Evolutionary conservation across 2,888 invertebrate genomes (phyloP).

Genomic region (Apamea epomidion): DNA sequence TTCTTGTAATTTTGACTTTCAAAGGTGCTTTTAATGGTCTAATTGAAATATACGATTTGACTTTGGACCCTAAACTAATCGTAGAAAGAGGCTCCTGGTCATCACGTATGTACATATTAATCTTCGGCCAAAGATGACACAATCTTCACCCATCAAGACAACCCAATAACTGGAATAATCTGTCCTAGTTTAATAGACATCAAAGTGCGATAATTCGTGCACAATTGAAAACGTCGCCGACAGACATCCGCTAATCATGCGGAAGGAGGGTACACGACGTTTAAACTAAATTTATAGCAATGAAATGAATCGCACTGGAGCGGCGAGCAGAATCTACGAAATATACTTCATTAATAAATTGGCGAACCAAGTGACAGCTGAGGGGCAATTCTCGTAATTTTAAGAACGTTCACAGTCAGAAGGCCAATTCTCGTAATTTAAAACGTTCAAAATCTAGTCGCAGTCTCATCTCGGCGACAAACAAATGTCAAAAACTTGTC

Average conservation of each 20-base stretch:
- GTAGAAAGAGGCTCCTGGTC: neutral
- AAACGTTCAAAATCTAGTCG: no score
- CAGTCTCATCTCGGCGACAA: no score
- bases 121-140: neutral
- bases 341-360: constrained; percentile 70
- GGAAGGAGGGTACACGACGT: constrained; percentile 74
- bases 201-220: constrained; percentile 71
- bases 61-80: neutral
- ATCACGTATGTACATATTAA: neutral
- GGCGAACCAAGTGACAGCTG: constrained; percentile 67
- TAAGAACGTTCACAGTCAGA: no score
- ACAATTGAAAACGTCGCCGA: constrained; percentile 72
- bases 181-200: constrained; percentile 60
- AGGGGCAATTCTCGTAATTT: no score
- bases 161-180: constrained; percentile 54
- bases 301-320: constrained; percentile 71
- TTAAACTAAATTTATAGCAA: constrained; percentile 76
- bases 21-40: neutral
- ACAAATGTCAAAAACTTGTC: no score
- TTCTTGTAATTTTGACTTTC: neutral
- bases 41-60: neutral
- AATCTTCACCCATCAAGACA: constrained; percentile 29
- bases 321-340: constrained; percentile 65
- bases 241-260: constrained; percentile 80
- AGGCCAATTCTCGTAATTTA: no score